A percentile compares a stretch with the other conserved stretches of the same genome.
Evolutionary conservation across 2,113 vertebrate genomes (phyloP).

Genomic region (Spea bombifrons): DNA sequence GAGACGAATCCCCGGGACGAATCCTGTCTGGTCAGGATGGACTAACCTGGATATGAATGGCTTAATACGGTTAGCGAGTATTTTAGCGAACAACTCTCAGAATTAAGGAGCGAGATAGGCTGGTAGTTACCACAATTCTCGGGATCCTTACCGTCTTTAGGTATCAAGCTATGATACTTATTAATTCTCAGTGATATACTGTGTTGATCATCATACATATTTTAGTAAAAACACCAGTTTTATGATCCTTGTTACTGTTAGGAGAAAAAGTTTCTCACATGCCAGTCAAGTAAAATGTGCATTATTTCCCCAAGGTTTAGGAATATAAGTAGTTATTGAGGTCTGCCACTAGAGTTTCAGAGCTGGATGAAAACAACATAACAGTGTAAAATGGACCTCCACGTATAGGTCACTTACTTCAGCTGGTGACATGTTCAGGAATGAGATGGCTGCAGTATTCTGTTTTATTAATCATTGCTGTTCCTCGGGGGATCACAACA

Average conservation of each 20-base stretch:
- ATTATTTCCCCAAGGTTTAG: conserved; percentile 20
- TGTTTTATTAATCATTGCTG: conserved; percentile 36
- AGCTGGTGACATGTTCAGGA: conserved; percentile 41
- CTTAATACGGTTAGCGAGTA: too few relatives aligned
- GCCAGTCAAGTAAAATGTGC: conserved; percentile 8
- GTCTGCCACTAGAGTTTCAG: conserved; percentile 25
- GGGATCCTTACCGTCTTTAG: too few relatives aligned
- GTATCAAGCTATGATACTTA: too few relatives aligned
- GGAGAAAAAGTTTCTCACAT: conserved; percentile 6
- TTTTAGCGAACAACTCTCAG: too few relatives aligned
- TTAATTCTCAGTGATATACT: too few relatives aligned
- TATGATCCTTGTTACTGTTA: background rate
- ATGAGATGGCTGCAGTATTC: conserved; percentile 28
- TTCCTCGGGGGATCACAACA: conserved; percentile 31
- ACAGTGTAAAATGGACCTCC: conserved; percentile 33
- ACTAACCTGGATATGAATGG: too few relatives aligned
- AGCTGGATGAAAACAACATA: conserved; percentile 25
- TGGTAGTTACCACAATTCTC: too few relatives aligned
- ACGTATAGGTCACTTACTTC: conserved; percentile 42
- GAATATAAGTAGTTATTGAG: conserved; percentile 37
- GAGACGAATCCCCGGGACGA: too few relatives aligned
- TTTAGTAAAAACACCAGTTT: too few relatives aligned
- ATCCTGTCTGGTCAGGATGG: too few relatives aligned
- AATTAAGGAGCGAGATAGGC: too few relatives aligned
- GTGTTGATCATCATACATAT: too few relatives aligned